These are phyloP conservation scores for Syngnathus rostellatus DNA, from an alignment of 2,797 vertebrate species.

Conservation along the genomic window DNA sequence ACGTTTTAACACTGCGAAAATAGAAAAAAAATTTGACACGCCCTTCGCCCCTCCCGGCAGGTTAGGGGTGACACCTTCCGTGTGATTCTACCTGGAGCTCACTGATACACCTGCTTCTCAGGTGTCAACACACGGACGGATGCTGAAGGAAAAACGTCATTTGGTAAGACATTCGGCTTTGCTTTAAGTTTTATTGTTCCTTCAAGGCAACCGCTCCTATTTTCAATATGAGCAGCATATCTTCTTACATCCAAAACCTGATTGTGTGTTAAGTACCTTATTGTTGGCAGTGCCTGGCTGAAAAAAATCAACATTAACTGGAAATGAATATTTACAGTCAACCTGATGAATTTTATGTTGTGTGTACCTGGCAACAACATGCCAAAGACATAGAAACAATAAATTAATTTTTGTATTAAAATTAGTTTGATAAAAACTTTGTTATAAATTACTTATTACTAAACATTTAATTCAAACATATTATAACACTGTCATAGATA, in stretches of 20 bases:
- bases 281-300: no score
- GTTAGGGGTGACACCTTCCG: background rate
- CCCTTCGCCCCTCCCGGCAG: background rate
- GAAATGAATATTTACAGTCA: no score
- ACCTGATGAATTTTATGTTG: background rate
- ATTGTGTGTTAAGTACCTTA: background rate
- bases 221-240: background rate
- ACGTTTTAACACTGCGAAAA: background rate
- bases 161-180: slow-evolving; percentile 39
- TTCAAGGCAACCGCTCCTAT: background rate
- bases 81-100: slow-evolving; percentile 18
- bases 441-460: no score
- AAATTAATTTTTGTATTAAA: no score
- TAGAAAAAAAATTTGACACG: background rate
- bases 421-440: no score
- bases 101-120: slow-evolving; percentile 33
- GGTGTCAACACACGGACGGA: slow-evolving; percentile 18
- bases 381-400: background rate
- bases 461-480: no score
- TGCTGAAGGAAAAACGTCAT: slow-evolving; percentile 4
- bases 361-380: background rate
- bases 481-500: no score
- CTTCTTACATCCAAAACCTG: background rate
- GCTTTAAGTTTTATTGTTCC: slow-evolving; percentile 14
- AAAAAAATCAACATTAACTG: no score